phyloP scores from a whole-genome alignment of 2,797 vertebrate species.

The Thripadectes ignobilis region DNA sequence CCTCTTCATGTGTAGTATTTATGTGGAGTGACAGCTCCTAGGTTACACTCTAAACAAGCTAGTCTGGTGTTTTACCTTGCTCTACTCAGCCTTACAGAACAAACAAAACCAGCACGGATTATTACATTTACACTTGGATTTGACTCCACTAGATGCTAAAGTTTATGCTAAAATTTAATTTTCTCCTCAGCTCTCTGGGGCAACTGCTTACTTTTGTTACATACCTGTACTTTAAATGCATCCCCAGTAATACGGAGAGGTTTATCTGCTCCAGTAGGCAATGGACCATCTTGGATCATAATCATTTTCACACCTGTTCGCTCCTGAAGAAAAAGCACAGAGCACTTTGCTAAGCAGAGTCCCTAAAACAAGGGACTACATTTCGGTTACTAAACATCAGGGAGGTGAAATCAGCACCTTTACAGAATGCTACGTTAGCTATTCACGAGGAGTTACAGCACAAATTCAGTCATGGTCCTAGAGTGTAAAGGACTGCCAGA shows the following conservation, averaged over 20 bases:
- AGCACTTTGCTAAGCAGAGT: constrained; percentile 52
- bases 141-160: not conserved
- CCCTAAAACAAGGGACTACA: constrained; percentile 4
- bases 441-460: not conserved
- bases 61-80: not conserved
- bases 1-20: not conserved
- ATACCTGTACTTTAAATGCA: constrained; percentile 97
- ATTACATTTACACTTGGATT: not conserved
- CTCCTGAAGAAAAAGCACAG: constrained; percentile 82
- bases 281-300: constrained; percentile 97
- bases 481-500: not conserved
- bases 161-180: not conserved
- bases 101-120: not conserved
- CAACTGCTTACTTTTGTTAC: constrained; percentile 1
- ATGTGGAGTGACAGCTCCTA: not conserved
- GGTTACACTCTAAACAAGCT: not conserved
- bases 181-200: not conserved
- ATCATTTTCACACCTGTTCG: constrained; percentile 99
- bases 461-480: not conserved
- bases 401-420: constrained; percentile 7
- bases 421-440: not conserved
- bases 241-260: constrained; percentile 97
- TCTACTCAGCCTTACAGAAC: not conserved
- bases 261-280: constrained; percentile 98
- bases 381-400: not conserved